phyloP scores from a whole-genome alignment of 2,113 vertebrate genomes.

The Coreoperca whiteheadi region DNA sequence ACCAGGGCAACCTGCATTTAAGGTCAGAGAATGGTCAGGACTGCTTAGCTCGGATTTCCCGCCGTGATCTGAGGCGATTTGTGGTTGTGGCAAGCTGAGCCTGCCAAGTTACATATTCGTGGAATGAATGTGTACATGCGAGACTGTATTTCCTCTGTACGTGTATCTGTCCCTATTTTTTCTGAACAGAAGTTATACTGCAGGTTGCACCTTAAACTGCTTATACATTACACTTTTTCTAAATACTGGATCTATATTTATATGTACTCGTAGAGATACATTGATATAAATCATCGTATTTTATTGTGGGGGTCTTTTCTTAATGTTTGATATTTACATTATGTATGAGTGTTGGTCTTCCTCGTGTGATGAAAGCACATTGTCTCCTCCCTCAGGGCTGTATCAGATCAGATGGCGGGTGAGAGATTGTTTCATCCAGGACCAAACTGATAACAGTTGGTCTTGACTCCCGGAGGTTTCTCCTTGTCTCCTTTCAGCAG shows the following conservation, averaged over 20 bases:
- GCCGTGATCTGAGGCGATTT: slow-evolving; percentile 18
- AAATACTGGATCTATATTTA: background rate
- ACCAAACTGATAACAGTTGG: slow-evolving; percentile 36
- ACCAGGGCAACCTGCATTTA: slow-evolving; percentile 4
- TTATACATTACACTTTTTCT: background rate
- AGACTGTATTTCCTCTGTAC: slow-evolving; percentile 12
- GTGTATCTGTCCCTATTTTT: slow-evolving; percentile 12
- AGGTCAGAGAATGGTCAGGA: slow-evolving; percentile 30
- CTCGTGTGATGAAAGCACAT: slow-evolving; percentile 20
- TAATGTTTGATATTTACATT: background rate
- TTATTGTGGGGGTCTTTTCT: background rate
- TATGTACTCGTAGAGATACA: background rate
- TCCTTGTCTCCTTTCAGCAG: slow-evolving; percentile 47
- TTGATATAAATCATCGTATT: no score
- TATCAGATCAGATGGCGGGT: slow-evolving; percentile 33
- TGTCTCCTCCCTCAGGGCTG: background rate
- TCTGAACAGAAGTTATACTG: background rate
- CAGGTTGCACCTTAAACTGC: slow-evolving; percentile 7
- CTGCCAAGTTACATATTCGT: slow-evolving; percentile 18
- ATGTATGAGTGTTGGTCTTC: no score
- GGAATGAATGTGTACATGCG: slow-evolving; percentile 21
- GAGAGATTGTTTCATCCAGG: slow-evolving; percentile 25
- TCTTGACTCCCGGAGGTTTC: slow-evolving; percentile 2
- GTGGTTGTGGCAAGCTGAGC: slow-evolving; percentile 37
- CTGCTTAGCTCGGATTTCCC: slow-evolving; percentile 21